These are phyloP conservation scores for Orchesellides sinensis DNA, from an alignment of 2,888 invertebrate species.

Conservation along the genomic window DNA sequence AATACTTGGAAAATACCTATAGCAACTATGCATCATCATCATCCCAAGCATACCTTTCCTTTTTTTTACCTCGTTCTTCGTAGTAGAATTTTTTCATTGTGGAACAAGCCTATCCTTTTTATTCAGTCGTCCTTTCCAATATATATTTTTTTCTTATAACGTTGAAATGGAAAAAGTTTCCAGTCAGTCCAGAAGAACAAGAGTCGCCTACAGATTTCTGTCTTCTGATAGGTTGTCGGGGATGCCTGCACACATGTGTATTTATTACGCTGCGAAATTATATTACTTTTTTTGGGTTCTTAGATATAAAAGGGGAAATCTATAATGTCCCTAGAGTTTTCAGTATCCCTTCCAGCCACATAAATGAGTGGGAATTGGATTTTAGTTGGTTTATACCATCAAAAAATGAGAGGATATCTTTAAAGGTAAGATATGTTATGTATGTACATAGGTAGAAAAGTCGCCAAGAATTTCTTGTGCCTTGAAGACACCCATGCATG, in stretches of 20 bases:
- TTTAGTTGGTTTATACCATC: background rate
- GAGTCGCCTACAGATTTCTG: too few relatives aligned
- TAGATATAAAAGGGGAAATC: background rate
- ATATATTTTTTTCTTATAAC: too few relatives aligned
- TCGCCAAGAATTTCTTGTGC: too few relatives aligned
- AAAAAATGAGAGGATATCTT: background rate
- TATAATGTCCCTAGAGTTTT: background rate
- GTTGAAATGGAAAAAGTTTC: background rate
- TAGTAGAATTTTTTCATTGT: background rate
- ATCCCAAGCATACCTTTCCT: background rate
- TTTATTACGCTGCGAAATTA: background rate
- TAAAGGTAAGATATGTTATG: background rate
- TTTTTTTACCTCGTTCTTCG: background rate
- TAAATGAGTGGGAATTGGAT: background rate
- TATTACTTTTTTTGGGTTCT: background rate
- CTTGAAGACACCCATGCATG: too few relatives aligned
- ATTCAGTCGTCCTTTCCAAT: too few relatives aligned
- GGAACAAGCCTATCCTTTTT: background rate
- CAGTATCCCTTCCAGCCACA: background rate
- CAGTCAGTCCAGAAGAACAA: too few relatives aligned
- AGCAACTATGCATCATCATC: conserved; percentile 34
- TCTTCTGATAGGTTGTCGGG: too few relatives aligned
- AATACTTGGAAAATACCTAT: conserved; percentile 15
- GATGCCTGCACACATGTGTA: background rate
- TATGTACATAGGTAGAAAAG: too few relatives aligned